Evolutionary conservation across 2,888 invertebrate species (phyloP), one percentile per base, ranked within the genome.

Genomic region (Dorcus parallelipipedus): DNA sequence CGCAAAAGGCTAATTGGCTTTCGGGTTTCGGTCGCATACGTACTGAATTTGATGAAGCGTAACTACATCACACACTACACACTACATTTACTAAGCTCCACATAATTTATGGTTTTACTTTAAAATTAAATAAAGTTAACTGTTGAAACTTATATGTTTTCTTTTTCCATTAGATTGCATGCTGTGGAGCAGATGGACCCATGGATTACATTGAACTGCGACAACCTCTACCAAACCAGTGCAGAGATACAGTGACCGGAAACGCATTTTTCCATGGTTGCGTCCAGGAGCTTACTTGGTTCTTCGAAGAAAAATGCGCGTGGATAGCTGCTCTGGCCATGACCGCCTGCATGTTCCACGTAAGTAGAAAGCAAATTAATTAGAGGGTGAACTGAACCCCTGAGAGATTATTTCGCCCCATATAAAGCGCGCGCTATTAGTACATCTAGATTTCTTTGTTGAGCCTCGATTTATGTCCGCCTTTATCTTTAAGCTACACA

Each of bases 241-340:
- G 95, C 73, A 84, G 94, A 8, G 93, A 94, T 76, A 88, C 91
- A 0, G 91, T 93, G 9, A 93, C 92, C 2, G 94, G 95, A 52
- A 93, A 93, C 76, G 90, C 92, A 0, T 93, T 89, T 78, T 91
- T 88, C 79, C 88, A 92, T 72, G 94, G 95, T 14, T 95, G 95
- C 71, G 88, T 93, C 2, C 91, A 93, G 63, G 91, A 92, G 72
- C 79, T 95, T 65, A 91, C 93, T n/a, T 91, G 91, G 89, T 93
- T 89, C 76, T 82, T 95, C 65, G 93, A 93, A 73, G 86, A 87
- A 56, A 90, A 91, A 76, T 86, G 92, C 9, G 86, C 87, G 38
- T 93, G 94, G 92, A 81, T 94, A 40, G 89, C 91, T 8, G 93
- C 89, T 3, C 79, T 95, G 17, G 88, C 91, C 1, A 83, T 95